Conservation (phyloP, 1,140 invertebrate species). For the Eupeodes corollae region DNA sequence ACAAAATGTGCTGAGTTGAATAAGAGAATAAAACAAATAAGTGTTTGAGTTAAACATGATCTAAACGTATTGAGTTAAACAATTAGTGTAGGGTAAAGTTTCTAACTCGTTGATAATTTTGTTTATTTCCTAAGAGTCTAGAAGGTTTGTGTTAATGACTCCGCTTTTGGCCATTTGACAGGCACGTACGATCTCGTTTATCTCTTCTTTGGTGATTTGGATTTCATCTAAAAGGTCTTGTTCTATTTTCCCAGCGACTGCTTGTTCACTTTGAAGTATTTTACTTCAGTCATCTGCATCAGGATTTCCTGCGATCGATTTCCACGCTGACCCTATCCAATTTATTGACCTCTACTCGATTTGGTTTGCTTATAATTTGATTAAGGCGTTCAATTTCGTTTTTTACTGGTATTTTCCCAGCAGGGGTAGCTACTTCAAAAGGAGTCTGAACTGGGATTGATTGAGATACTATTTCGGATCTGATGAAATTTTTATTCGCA, state of each 20-base stretch:
- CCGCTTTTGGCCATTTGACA: background rate
- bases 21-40: too few relatives aligned
- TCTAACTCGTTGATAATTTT: background rate
- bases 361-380: background rate
- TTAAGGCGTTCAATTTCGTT: constrained; percentile 4
- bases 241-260: background rate
- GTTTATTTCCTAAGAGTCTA: background rate
- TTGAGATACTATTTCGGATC: constrained; percentile 5
- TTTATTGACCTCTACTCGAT: background rate
- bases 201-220: background rate
- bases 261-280: background rate
- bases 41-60: too few relatives aligned
- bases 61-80: too few relatives aligned
- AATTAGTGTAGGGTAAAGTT: too few relatives aligned
- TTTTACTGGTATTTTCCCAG: constrained; percentile 7
- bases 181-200: constrained; percentile 2
- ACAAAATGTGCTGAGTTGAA: too few relatives aligned
- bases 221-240: background rate
- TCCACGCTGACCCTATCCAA: background rate
- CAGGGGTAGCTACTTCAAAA: constrained; percentile 9
- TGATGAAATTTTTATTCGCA: constrained; percentile 13
- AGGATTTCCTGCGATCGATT: background rate
- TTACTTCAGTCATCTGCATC: background rate
- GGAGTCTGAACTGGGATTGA: constrained; percentile 4
- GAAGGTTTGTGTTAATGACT: constrained; percentile 1